Base-by-base conservation (phyloP, 2,888 invertebrate species). In the Prosopocoilus inquinatus region DNA sequence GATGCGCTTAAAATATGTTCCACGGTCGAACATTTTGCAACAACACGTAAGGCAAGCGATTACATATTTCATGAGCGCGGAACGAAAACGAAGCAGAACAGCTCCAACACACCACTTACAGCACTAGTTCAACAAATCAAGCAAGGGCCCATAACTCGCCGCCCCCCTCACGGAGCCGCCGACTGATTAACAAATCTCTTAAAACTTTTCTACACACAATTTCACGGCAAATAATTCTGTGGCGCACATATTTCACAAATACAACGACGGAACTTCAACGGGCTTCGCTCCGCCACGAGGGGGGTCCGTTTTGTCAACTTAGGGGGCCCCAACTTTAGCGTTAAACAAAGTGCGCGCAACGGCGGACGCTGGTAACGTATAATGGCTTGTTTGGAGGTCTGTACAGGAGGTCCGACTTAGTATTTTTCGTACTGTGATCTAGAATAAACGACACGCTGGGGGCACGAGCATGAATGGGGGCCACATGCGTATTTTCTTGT, bases 251-350 rank as follows among this genome's bases (percentile, higher is more conserved):
- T 61, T 62, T 61, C 58, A 61, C 56, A 59, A 63, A 55, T 53
- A 65, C 55, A 64, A 63, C 58, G 51, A 53, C 56, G 45, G 15
- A 16, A 41, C 41, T 41, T 41, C 41, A 41, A 41, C 50, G 56
- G 53, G 52, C 43, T 43, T 43, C 58, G 53, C 51, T 50, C 47
- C 43, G 20, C 45, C 36, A 41, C 49, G 32, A 47, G 47, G 64
- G 64, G 64, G 65, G 65, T 65, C 65, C 65, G 64, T 65, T 65
- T 60, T 65, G 61, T 62, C 62, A 55, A 48, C 63, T 39, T 48
- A 50, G 62, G 60, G 64, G 63, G 64, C 61, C 57, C 55, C 54
- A 48, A 39, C 58, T 57, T 50, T 50, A 57, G 51, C 51, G 60
- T 64, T 64, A 64, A 59, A 65, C 65, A 65, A 65, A 62, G 55